These are phyloP conservation scores for Notarius quadriscutis DNA, from an alignment of 2,113 vertebrate genomes.

Conservation along the genomic window DNA sequence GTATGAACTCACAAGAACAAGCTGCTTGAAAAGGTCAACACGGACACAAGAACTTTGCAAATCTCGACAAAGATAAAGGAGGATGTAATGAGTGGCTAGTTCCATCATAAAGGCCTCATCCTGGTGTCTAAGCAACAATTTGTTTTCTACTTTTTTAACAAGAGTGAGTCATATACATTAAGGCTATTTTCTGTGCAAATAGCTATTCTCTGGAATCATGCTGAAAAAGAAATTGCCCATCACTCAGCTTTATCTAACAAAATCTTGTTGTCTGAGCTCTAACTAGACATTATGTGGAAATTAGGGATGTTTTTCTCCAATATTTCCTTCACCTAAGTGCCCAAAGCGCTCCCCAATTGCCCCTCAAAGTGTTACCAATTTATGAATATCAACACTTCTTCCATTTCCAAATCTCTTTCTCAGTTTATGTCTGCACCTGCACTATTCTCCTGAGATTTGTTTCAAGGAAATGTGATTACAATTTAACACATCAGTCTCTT, in stretches of 20 bases:
- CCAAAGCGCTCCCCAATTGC: conserved; percentile 5
- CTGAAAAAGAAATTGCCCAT: conserved; percentile 20
- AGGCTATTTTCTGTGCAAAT: conserved; percentile 4
- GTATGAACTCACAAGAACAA: conserved; percentile 10
- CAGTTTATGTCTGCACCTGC: not conserved
- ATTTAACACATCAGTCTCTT: conserved; percentile 1
- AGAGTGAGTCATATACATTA: not conserved
- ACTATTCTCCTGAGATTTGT: conserved; percentile 8
- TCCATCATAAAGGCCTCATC: not conserved
- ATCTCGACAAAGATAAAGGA: conserved; percentile 28
- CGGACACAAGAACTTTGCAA: not conserved
- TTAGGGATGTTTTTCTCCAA: conserved; percentile 7
- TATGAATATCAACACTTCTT: conserved; percentile 37
- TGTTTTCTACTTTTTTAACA: not conserved
- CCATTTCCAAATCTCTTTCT: not conserved
- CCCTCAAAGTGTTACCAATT: conserved; percentile 32
- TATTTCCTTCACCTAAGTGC: conserved; percentile 30
- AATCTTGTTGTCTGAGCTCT: conserved; percentile 11
- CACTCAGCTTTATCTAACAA: conserved; percentile 7
- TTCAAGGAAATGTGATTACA: not conserved
- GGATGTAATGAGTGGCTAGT: conserved; percentile 22
- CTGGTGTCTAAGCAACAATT: conserved; percentile 19
- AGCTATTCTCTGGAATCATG: conserved; percentile 6
- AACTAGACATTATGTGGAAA: conserved; percentile 18
- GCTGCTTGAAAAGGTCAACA: conserved; percentile 32